Base-by-base conservation (phyloP, 2,113 vertebrate genomes). In the Nothocercus nigrocapillus region DNA sequence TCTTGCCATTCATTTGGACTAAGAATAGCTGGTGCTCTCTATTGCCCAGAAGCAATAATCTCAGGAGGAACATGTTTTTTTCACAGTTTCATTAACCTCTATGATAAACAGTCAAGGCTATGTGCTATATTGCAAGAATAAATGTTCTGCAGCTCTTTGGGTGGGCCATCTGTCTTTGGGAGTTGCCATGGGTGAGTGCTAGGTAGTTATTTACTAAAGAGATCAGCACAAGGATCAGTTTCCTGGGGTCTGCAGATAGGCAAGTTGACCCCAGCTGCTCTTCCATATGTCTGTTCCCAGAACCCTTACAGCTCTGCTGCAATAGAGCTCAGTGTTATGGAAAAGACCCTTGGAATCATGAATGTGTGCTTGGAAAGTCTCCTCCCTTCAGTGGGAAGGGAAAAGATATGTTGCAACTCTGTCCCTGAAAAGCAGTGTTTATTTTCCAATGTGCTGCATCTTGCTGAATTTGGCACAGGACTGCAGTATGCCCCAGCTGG, bases 21-120 rank as follows among this genome's bases (percentile, higher is more conserved):
- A 93, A 89, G 87, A 93, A 93, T 63, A 66, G 81, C 77, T 90
- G 54, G n/a, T 44, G 69, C 40, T 88, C 27, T 51, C 36, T 49
- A 62, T 11, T 97, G 94, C 92, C 95, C 82, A 96, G 90, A 91
- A 96, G 92, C 90, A 92, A 95, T 86, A 86, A 94, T 92, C 90
- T 85, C 94, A 95, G 72, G 90, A 93, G 84, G 81, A 82, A 78
- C n/a, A 30, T 80, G 88, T 88, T 94, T 75, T 92, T 32, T 94
- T 96, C 80, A 81, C 80, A 94, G 95, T 91, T 95, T 96, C 93
- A 77, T 95, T 96, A 96, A 89, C 94, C 87, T 94, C 88, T 86
- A 73, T 89, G 85, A 63, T 85, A 79, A 91, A 88, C 64, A 91
- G 51, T 30, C 58, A 70, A 68, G 36, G 67, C 32, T 95, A 94